Percentiles rank a stretch among this genome's conserved stretches.
Evolutionary conservation across 2,888 invertebrate species (phyloP).

Genomic region (Lapara coniferarum): DNA sequence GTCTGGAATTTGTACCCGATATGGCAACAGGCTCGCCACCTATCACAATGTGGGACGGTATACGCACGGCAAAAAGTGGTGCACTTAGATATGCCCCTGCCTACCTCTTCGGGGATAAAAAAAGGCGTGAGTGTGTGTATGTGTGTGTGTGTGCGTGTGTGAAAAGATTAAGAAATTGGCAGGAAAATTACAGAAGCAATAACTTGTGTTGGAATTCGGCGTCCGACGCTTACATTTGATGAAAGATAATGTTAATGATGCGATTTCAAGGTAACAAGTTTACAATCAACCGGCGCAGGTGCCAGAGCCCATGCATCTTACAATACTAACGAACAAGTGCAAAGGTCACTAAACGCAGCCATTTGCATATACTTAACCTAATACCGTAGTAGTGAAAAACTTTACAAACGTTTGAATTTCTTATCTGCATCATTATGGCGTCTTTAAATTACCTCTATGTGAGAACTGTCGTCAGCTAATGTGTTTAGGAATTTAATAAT

Average conservation of each 20-base stretch:
- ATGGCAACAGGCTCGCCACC: too few relatives aligned
- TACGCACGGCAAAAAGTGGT: too few relatives aligned
- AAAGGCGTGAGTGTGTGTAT: too few relatives aligned
- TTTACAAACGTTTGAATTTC: slow-evolving; percentile 21
- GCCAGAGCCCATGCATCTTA: slow-evolving; percentile 11
- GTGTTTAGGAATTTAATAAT: slow-evolving; percentile 43
- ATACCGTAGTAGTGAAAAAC: slow-evolving; percentile 28
- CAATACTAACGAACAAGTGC: slow-evolving; percentile 17
- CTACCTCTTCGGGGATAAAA: too few relatives aligned
- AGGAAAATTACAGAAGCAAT: too few relatives aligned
- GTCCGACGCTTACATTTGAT: too few relatives aligned
- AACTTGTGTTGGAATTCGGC: too few relatives aligned
- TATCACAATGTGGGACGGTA: too few relatives aligned
- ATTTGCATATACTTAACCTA: slow-evolving; percentile 40
- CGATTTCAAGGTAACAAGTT: slow-evolving; percentile 11
- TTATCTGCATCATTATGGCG: slow-evolving; percentile 17
- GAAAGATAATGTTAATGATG: background rate
- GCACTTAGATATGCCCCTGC: too few relatives aligned
- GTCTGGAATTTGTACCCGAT: too few relatives aligned
- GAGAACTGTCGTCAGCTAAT: slow-evolving; percentile 38
- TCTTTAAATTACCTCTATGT: slow-evolving; percentile 34
- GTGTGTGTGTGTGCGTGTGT: too few relatives aligned
- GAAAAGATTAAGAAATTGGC: too few relatives aligned
- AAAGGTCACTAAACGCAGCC: slow-evolving; percentile 27
- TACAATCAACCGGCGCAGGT: background rate